Evolutionary conservation across 2,888 invertebrate species (phyloP).

Genomic region (Cheilosia scutellata): DNA sequence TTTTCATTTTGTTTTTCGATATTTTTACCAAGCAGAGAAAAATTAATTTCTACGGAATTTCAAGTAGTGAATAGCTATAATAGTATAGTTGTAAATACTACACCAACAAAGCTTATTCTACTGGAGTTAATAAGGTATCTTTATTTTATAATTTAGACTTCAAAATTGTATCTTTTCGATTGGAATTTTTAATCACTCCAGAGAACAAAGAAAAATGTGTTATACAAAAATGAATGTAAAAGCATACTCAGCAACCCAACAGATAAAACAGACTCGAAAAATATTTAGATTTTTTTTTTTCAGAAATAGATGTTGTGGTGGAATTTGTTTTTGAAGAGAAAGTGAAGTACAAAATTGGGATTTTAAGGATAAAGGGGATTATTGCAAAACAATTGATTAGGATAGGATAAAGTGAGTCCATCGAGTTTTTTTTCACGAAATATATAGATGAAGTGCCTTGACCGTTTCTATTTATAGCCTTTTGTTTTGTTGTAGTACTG

Average conservation of each 20-base stretch:
- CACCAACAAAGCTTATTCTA: slow-evolving; percentile 43
- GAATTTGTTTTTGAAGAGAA: slow-evolving; percentile 27
- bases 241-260: slow-evolving; percentile 76
- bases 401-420: slow-evolving; percentile 48
- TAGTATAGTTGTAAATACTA: slow-evolving; percentile 18
- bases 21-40: slow-evolving; percentile 48
- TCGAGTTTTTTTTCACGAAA: slow-evolving; percentile 49
- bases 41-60: slow-evolving; percentile 22
- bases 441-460: slow-evolving; percentile 60
- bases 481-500: slow-evolving; percentile 35
- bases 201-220: slow-evolving; percentile 26
- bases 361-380: background rate
- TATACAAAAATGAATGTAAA: slow-evolving; percentile 49
- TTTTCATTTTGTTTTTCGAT: background rate
- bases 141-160: background rate
- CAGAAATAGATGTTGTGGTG: slow-evolving; percentile 42
- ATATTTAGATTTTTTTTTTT: slow-evolving; percentile 47
- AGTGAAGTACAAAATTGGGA: slow-evolving; percentile 17
- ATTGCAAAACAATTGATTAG: slow-evolving; percentile 15
- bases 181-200: slow-evolving; percentile 43
- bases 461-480: slow-evolving; percentile 34
- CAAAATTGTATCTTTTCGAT: slow-evolving; percentile 5
- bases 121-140: slow-evolving; percentile 31
- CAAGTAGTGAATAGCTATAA: slow-evolving; percentile 21
- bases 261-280: slow-evolving; percentile 73